Base-by-base conservation (phyloP, 2,113 vertebrate genomes). In the Dolichallabes microphthalmus region DNA sequence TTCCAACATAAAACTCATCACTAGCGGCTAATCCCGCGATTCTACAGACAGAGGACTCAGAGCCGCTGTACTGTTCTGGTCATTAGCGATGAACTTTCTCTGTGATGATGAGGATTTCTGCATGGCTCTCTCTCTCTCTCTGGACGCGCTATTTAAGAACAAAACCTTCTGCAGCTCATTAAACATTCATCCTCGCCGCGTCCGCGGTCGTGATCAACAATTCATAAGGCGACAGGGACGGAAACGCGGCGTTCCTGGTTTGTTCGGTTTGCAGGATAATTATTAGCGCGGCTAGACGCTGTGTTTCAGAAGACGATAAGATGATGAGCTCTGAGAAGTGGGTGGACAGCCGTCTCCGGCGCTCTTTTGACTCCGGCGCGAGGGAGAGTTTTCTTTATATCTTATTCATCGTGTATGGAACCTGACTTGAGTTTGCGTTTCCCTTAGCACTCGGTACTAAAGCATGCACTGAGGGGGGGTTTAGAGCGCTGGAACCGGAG, bases 401-500 rank as follows among this genome's bases (percentile, higher is more conserved):
- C 82, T 83, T 74, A 63, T 52, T 77, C 45, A 53, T 35, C 64
- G 2, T 32, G 11, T 30, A 30, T 32, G 15, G 39, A 35, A 57
- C 27, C 82, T 50, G 73, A 82, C 60, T 63, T 63, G 17, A 52
- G 25, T 53, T 53, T 53, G 45, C 7, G 45, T 27, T 17, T 53
- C 14, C 58, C 77, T 35, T 9, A 78, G 79, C 86, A 82, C 86
- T 82, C 69, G 77, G 35, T 30, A 61, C 71, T 20, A 53, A 45
- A 69, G n/a, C 61, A 45, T 9, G 5, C 82, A 35, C 17, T 13
- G 71, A 76, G 64, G 77, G 68, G 50, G 58, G 68, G 30, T 76
- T 81, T 60, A 82, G 30, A n/a, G 66, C 68, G 2, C 30, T 74
- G 66, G 75, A 64, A 80, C 8, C 7, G 39, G 45, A 45, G 45